These are phyloP conservation scores for Falco biarmicus DNA, from an alignment of 2,797 vertebrate species.

Conservation along the genomic window DNA sequence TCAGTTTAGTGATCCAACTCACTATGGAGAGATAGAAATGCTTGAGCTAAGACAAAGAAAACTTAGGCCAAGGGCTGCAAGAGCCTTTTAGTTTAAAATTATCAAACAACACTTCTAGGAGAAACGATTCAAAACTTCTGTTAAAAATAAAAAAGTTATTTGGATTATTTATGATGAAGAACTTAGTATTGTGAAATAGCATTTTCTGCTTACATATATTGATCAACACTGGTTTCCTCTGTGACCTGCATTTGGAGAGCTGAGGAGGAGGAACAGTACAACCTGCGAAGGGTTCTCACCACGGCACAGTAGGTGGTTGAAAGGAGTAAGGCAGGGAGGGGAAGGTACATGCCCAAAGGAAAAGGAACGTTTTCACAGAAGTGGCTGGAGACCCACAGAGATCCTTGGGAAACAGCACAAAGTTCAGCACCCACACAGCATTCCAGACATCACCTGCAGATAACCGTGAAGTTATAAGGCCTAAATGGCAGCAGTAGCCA, in stretches of 20 bases:
- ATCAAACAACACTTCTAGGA: neutral
- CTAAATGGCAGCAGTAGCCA: neutral
- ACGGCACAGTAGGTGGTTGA: neutral
- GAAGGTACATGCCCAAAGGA: neutral
- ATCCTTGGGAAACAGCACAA: neutral
- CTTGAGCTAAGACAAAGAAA: neutral
- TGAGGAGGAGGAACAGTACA: neutral
- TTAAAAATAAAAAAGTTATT: neutral
- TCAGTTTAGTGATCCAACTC: neutral
- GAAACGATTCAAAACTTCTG: neutral
- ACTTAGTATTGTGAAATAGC: neutral
- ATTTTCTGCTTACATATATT: neutral
- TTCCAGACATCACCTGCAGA: neutral
- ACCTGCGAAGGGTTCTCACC: neutral
- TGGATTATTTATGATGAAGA: neutral
- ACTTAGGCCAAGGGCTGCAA: neutral
- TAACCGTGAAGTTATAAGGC: neutral
- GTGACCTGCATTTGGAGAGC: neutral
- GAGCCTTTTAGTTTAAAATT: neutral
- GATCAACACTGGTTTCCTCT: neutral
- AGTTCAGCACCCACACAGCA: neutral
- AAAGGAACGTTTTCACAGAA: neutral
- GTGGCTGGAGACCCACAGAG: neutral
- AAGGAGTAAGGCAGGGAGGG: neutral
- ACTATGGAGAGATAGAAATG: neutral